A percentile compares a stretch with the other conserved stretches of the same genome.
phyloP scores from a whole-genome alignment of 2,797 vertebrate genomes.

The Notamacropus eugenii region DNA sequence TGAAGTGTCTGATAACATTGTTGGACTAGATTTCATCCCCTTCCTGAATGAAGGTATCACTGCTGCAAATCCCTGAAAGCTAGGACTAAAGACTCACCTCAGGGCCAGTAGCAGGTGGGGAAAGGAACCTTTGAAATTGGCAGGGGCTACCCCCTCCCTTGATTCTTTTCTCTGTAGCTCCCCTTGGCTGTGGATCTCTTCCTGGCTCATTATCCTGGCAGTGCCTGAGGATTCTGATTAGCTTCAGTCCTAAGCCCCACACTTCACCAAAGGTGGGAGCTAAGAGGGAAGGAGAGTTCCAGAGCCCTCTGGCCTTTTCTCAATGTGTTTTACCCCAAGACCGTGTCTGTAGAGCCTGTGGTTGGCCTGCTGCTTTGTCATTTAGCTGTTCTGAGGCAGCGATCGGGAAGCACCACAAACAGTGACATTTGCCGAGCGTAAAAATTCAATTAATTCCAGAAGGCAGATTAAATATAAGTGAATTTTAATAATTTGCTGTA shows the following conservation, averaged over 20 bases:
- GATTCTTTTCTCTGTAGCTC: neutral
- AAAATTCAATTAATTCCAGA: slow-evolving; percentile 96
- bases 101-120: neutral
- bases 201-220: neutral
- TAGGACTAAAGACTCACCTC: neutral
- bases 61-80: neutral
- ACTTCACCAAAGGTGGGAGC: neutral
- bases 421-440: slow-evolving; percentile 90
- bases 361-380: slow-evolving; percentile 78
- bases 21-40: neutral
- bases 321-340: neutral
- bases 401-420: slow-evolving; percentile 80
- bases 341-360: slow-evolving; percentile 61
- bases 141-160: neutral
- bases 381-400: slow-evolving; percentile 82
- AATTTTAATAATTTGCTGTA: slow-evolving; percentile 95
- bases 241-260: neutral
- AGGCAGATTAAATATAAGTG: slow-evolving; percentile 96
- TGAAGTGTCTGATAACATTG: neutral
- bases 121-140: neutral
- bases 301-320: neutral
- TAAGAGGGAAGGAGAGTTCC: neutral
- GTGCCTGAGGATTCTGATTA: neutral
- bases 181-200: neutral
- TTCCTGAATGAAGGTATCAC: neutral